Conservation (phyloP, 2,888 invertebrate species). For the Drosophila anomalata region DNA sequence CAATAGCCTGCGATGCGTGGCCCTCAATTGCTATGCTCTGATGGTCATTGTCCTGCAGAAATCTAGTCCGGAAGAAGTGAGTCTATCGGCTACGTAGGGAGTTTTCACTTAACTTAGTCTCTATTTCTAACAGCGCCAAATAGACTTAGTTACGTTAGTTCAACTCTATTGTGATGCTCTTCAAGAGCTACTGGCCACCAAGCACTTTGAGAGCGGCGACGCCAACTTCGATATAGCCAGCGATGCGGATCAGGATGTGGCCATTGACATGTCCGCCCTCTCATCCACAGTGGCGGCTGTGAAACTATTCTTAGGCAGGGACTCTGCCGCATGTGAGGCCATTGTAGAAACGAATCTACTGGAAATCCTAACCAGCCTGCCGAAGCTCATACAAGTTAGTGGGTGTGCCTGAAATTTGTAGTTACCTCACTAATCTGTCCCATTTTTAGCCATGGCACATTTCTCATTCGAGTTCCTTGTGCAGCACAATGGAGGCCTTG, state of each 20-base stretch:
- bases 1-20: conserved; percentile 83
- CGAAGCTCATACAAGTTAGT: conserved; percentile 80
- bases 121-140: conserved; percentile 85
- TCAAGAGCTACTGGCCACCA: conserved; percentile 80
- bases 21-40: conserved; percentile 85
- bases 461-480: conserved; percentile 74
- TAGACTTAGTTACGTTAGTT: conserved; percentile 85
- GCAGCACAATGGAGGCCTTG: conserved; percentile 78
- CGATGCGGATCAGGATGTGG: conserved; percentile 71
- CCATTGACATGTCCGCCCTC: conserved; percentile 82
- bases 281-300: conserved; percentile 82
- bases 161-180: conserved; percentile 84
- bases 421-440: background rate
- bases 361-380: conserved; percentile 82
- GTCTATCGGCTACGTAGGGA: too few species aligned
- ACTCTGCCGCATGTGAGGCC: conserved; percentile 79
- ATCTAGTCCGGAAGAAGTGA: conserved; percentile 86
- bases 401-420: background rate
- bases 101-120: background rate
- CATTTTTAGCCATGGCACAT: conserved; percentile 78
- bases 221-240: conserved; percentile 80
- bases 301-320: conserved; percentile 77
- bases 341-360: conserved; percentile 83
- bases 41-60: conserved; percentile 86
- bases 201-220: conserved; percentile 74